phyloP scores from a whole-genome alignment of 2,797 vertebrate species.

The Argyrosomus regius region DNA sequence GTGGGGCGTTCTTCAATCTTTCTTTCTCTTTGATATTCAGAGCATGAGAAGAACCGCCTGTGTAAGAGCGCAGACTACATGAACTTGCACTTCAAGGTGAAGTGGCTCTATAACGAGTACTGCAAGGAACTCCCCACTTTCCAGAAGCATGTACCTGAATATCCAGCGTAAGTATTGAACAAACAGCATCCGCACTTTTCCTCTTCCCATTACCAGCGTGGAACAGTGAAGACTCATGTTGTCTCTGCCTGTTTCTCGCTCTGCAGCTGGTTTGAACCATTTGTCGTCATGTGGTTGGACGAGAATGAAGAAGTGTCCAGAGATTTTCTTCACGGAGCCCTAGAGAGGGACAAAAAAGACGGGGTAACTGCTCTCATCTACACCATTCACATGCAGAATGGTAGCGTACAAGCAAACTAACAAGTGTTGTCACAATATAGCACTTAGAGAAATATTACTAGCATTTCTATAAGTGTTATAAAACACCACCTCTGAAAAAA shows the following conservation, averaged over 20 bases:
- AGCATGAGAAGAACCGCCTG: conserved; percentile 95
- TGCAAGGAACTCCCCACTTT: conserved; percentile 94
- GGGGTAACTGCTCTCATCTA: conserved; percentile 86
- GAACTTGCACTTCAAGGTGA: conserved; percentile 99
- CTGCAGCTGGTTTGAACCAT: conserved; percentile 96
- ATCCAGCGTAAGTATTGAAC: conserved; percentile 83
- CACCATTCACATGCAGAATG: conserved; percentile 7
- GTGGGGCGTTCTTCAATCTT: conserved; percentile 16
- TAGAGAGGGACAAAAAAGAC: conserved; percentile 97
- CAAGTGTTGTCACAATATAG: background rate
- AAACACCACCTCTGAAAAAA: background rate
- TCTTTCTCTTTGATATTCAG: conserved; percentile 75
- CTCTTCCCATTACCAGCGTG: background rate
- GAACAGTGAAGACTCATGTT: conserved; percentile 24
- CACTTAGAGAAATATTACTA: background rate
- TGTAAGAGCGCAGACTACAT: conserved; percentile 99
- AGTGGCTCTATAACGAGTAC: conserved; percentile 98
- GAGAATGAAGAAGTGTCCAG: conserved; percentile 98
- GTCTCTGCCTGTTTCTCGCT: background rate
- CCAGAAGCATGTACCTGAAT: conserved; percentile 94
- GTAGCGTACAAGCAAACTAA: background rate
- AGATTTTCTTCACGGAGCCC: conserved; percentile 96
- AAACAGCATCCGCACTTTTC: background rate
- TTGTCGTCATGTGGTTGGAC: conserved; percentile 98
- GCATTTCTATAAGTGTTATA: background rate